Conservation (phyloP, 2,888 invertebrate genomes). For the Acanthopleura granulata region DNA sequence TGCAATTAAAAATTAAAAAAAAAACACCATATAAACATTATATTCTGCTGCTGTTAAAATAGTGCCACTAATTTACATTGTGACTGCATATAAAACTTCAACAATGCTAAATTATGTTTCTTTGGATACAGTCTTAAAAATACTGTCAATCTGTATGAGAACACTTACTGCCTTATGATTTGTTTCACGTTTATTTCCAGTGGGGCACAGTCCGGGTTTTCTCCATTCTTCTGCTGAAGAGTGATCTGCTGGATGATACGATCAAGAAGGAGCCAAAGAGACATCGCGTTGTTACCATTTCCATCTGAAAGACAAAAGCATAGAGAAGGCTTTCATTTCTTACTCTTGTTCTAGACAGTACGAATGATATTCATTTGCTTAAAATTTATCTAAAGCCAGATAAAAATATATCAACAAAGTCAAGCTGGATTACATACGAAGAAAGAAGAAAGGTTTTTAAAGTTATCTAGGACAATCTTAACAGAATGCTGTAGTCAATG, state of each 20-base stretch:
- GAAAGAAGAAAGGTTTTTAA: too few relatives aligned
- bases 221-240: constrained; percentile 80
- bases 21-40: too few relatives aligned
- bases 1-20: constrained; percentile 50
- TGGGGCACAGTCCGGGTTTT: constrained; percentile 88
- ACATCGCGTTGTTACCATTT: constrained; percentile 66
- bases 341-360: too few relatives aligned
- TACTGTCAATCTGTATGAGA: background rate
- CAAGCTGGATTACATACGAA: background rate
- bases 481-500: too few relatives aligned
- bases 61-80: too few relatives aligned
- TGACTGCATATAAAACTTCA: too few relatives aligned
- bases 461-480: too few relatives aligned
- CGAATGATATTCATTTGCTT: too few relatives aligned
- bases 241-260: constrained; percentile 94
- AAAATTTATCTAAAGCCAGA: background rate
- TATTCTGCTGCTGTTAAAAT: too few relatives aligned
- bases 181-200: constrained; percentile 91
- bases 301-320: constrained; percentile 48
- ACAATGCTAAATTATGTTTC: too few relatives aligned
- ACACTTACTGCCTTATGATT: constrained; percentile 81
- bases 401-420: background rate
- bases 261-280: constrained; percentile 90
- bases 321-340: background rate
- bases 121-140: too few relatives aligned